Percentiles rank a stretch among this genome's conserved stretches.
These are phyloP conservation scores for Doris montereyensis DNA, from an alignment of 2,888 invertebrate genomes.

Conservation along the genomic window DNA sequence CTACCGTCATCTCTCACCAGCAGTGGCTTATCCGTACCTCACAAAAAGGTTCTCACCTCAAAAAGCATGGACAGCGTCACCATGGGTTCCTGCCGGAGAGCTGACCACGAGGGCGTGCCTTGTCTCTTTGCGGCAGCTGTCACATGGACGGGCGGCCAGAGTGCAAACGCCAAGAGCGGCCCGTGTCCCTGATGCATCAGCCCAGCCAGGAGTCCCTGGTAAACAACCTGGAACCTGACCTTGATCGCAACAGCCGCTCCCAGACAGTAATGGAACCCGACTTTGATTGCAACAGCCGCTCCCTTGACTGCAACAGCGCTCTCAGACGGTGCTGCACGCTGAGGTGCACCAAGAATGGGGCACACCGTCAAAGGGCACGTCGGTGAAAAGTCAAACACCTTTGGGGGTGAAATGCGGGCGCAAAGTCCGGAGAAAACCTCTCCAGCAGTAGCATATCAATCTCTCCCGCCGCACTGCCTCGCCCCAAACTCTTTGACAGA, in stretches of 20 bases:
- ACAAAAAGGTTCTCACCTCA: slow-evolving; percentile 48
- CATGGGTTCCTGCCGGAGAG: slow-evolving; percentile 10
- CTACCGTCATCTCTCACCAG: slow-evolving; percentile 61
- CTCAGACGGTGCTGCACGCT: slow-evolving; percentile 62
- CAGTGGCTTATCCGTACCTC: slow-evolving; percentile 41
- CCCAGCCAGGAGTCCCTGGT: too few relatives aligned
- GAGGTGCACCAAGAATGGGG: slow-evolving; percentile 67
- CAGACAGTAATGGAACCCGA: too few relatives aligned
- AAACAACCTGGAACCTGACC: too few relatives aligned
- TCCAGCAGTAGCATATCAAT: not conserved
- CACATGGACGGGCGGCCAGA: slow-evolving; percentile 26
- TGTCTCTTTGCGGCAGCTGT: slow-evolving; percentile 37
- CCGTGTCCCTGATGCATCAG: slow-evolving; percentile 31
- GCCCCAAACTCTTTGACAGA: not conserved
- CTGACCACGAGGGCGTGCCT: slow-evolving; percentile 31
- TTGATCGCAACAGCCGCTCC: too few relatives aligned
- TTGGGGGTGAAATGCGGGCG: slow-evolving; percentile 6
- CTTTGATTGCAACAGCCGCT: too few relatives aligned
- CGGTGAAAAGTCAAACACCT: slow-evolving; percentile 31
- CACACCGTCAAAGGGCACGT: slow-evolving; percentile 29
- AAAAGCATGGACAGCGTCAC: slow-evolving; percentile 38
- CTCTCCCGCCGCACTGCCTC: not conserved
- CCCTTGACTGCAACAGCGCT: too few relatives aligned
- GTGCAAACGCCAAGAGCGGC: not conserved
- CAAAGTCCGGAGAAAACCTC: not conserved